A percentile compares a stretch with the other conserved stretches of the same genome.
Conservation (phyloP, 2,888 invertebrate species). For the Electrophaes corylata region DNA sequence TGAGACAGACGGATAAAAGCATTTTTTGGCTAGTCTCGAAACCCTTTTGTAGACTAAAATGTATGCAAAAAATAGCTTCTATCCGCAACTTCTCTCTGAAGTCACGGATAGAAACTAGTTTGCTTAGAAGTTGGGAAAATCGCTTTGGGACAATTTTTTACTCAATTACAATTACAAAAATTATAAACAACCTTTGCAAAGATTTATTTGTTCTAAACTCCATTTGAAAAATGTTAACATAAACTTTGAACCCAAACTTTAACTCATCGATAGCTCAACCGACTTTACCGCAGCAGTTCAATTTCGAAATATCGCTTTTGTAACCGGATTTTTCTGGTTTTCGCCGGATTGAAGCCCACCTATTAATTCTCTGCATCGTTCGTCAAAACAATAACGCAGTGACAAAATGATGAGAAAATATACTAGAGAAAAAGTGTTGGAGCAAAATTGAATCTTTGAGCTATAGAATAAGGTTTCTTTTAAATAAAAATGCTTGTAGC, state of each 20-base stretch:
- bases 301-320: conserved; percentile 8
- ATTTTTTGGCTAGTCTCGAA: too few species aligned
- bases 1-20: too few species aligned
- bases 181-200: too few species aligned
- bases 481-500: not conserved
- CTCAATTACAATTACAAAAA: too few species aligned
- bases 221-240: not conserved
- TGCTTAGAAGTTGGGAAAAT: too few species aligned
- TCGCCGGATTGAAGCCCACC: not conserved
- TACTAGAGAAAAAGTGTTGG: not conserved
- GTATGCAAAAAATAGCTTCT: too few species aligned
- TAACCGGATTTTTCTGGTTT: conserved; percentile 3
- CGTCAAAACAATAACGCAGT: conserved; percentile 17
- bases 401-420: not conserved
- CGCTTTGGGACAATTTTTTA: too few species aligned
- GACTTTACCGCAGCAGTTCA: not conserved
- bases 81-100: too few species aligned
- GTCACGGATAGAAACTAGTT: too few species aligned
- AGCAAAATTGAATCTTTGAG: not conserved
- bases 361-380: conserved; percentile 19
- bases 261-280: not conserved
- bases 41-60: too few species aligned
- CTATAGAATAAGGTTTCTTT: not conserved
- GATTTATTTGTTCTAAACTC: too few species aligned
- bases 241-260: not conserved